phyloP scores from a whole-genome alignment of 2,113 vertebrate genomes.

The Periophthalmodon schlosseri region DNA sequence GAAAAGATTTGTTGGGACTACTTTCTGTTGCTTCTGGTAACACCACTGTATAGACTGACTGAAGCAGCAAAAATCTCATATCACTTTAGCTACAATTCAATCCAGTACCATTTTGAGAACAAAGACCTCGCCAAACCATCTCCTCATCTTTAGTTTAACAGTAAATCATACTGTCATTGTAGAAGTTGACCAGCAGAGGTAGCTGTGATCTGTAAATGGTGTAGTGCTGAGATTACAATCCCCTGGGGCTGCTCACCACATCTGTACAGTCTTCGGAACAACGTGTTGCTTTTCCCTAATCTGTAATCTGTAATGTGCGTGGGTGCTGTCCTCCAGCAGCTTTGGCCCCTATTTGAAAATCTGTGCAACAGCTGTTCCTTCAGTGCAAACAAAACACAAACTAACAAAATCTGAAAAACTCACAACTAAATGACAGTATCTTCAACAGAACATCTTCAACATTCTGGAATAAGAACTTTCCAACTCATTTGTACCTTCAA shows the following conservation, averaged over 20 bases:
- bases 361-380: conserved; percentile 48
- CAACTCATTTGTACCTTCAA: conserved; percentile 28
- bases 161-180: conserved; percentile 3
- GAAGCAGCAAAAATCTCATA: conserved; percentile 13
- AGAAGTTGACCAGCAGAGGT: conserved; percentile 41
- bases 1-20: conserved; percentile 12
- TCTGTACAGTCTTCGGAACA: conserved; percentile 33
- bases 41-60: conserved; percentile 16
- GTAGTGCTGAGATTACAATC: conserved; percentile 59
- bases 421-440: conserved; percentile 15
- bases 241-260: conserved; percentile 33
- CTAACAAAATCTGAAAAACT: background rate
- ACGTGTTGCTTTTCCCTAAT: conserved; percentile 31
- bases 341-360: conserved; percentile 27
- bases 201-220: conserved; percentile 27
- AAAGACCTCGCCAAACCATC: background rate
- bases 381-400: conserved; percentile 14
- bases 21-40: conserved; percentile 2
- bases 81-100: background rate
- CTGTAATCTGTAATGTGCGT: conserved; percentile 62
- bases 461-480: conserved; percentile 38
- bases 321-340: conserved; percentile 35
- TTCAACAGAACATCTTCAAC: conserved; percentile 22
- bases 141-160: background rate
- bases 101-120: background rate